Conservation (phyloP, 2,888 invertebrate species). For the Sabatieria punctata region DNA sequence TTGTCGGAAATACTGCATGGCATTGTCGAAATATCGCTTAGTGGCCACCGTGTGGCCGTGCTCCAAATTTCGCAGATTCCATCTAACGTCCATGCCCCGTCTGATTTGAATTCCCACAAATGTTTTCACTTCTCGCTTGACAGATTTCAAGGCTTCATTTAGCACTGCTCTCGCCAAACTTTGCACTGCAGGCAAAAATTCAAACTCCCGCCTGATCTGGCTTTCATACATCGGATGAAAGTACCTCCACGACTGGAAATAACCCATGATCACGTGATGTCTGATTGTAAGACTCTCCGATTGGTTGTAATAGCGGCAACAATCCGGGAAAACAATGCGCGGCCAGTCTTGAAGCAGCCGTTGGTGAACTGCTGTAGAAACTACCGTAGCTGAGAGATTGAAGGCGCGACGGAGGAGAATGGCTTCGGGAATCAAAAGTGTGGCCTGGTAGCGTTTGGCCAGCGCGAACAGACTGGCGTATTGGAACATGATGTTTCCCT, state of each 20-base stretch:
- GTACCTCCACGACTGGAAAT: conserved; percentile 22
- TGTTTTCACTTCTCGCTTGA: not conserved
- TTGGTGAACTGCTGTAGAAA: not conserved
- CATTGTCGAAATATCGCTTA: conserved; percentile 26
- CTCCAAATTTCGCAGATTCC: conserved; percentile 20
- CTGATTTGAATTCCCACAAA: conserved; percentile 33
- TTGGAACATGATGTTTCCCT: conserved; percentile 28
- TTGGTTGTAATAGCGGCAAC: conserved; percentile 16
- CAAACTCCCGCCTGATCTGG: conserved; percentile 11
- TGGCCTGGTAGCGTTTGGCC: conserved; percentile 14
- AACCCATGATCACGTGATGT: conserved; percentile 13
- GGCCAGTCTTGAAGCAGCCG: not conserved
- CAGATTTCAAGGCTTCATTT: not conserved
- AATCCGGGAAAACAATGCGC: conserved; percentile 12
- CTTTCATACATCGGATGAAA: conserved; percentile 6
- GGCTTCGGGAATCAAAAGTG: conserved; percentile 17
- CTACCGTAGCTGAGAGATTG: not conserved
- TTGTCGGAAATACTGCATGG: conserved; percentile 24
- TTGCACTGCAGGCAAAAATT: conserved; percentile 10
- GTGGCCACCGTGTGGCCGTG: conserved; percentile 32
- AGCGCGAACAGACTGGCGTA: conserved; percentile 18
- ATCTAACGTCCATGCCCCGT: conserved; percentile 32
- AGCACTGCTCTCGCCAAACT: not conserved
- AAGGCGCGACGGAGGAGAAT: not conserved
- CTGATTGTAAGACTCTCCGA: not conserved